Evolutionary conservation across 2,113 vertebrate species (phyloP).

Genomic region (Boulengeromyrus knoepffleri): DNA sequence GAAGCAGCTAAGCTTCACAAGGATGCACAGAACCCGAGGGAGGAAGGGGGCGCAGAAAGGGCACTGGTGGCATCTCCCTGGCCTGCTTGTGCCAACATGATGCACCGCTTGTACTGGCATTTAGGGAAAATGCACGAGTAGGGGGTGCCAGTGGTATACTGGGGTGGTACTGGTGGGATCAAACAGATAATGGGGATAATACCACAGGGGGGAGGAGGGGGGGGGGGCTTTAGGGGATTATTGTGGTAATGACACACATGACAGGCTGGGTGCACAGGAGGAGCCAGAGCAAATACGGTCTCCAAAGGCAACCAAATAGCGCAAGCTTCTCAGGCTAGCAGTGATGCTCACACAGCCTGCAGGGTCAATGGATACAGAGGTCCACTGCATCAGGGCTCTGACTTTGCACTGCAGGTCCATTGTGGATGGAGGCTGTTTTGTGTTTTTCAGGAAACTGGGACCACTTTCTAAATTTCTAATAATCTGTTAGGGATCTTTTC

Average conservation of each 20-base stretch:
- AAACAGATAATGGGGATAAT: not conserved
- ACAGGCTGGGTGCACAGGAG: not conserved
- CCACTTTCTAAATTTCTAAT: not conserved
- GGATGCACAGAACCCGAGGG: not conserved
- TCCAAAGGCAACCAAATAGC: not conserved
- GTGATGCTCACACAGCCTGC: not conserved
- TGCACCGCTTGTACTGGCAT: not conserved
- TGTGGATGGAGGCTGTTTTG: not conserved
- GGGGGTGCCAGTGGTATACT: not conserved
- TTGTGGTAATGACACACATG: not conserved
- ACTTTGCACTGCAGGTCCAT: not conserved
- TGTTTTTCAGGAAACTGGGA: not conserved
- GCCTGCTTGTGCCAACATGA: not conserved
- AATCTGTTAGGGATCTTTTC: not conserved
- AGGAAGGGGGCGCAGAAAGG: not conserved
- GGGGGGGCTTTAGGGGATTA: not conserved
- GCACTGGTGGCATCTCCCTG: not conserved
- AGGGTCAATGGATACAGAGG: not conserved
- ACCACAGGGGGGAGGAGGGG: not conserved
- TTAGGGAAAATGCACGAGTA: not conserved
- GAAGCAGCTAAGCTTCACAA: not conserved
- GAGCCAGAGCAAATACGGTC: not conserved
- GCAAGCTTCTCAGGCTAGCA: not conserved
- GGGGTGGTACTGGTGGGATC: not conserved
- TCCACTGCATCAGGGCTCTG: not conserved